phyloP scores from a whole-genome alignment of 2,888 invertebrate species.

The Brassicogethes aeneus region DNA sequence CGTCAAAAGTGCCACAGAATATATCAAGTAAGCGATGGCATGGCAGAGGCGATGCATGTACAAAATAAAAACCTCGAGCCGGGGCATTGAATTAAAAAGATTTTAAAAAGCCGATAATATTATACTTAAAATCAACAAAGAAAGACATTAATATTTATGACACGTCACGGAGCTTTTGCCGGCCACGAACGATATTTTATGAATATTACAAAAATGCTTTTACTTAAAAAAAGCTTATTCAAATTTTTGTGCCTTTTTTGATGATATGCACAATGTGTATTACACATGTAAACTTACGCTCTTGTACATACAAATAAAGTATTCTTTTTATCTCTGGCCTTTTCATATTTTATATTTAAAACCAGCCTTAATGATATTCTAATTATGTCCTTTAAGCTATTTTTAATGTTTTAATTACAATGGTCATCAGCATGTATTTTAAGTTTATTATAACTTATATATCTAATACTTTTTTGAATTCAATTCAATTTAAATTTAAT shows the following conservation, averaged over 20 bases:
- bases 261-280: too few species aligned
- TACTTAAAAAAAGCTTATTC: conserved; percentile 17
- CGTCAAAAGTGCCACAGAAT: too few species aligned
- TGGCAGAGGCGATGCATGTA: too few species aligned
- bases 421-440: too few species aligned
- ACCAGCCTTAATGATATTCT: conserved; percentile 1
- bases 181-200: conserved; percentile 14
- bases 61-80: background rate
- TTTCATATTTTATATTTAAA: background rate
- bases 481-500: too few species aligned
- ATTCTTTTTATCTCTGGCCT: background rate
- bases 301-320: background rate
- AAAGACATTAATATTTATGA: conserved; percentile 16
- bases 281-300: too few species aligned
- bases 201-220: conserved; percentile 17
- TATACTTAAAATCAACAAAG: conserved; percentile 15
- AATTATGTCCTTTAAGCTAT: background rate
- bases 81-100: background rate
- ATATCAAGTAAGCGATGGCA: too few species aligned
- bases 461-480: too few species aligned
- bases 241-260: conserved; percentile 9
- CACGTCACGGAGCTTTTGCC: conserved; percentile 15
- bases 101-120: conserved; percentile 3
- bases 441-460: too few species aligned
- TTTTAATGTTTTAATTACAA: background rate